Evolutionary conservation across 2,888 invertebrate species (phyloP).

Genomic region (Griposia aprilina): DNA sequence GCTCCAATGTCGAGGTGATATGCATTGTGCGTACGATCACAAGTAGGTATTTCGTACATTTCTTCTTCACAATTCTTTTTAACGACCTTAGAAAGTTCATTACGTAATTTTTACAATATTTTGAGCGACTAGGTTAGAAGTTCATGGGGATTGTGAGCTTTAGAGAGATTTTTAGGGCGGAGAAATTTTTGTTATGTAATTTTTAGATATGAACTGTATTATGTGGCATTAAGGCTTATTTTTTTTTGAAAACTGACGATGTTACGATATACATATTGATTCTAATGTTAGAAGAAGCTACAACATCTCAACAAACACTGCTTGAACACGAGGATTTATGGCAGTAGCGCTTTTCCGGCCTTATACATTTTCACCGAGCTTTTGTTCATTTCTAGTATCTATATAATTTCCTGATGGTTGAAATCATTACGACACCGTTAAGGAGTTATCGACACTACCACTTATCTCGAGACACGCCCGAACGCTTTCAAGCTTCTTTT

Average conservation of each 20-base stretch:
- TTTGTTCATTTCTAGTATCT: not conserved
- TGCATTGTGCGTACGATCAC: slow-evolving; percentile 72
- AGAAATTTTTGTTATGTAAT: slow-evolving; percentile 37
- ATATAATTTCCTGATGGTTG: not conserved
- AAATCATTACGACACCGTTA: not conserved
- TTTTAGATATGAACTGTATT: not conserved
- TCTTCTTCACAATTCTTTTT: slow-evolving; percentile 39
- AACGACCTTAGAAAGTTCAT: slow-evolving; percentile 66
- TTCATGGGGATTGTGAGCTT: slow-evolving; percentile 41
- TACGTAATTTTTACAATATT: slow-evolving; percentile 46
- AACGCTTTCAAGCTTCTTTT: slow-evolving; percentile 43
- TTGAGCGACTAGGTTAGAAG: slow-evolving; percentile 33
- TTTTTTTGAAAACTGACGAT: not conserved
- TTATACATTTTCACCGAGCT: not conserved
- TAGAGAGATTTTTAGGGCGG: not conserved
- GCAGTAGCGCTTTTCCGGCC: not conserved
- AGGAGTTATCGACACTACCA: not conserved
- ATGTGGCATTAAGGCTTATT: not conserved
- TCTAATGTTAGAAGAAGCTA: slow-evolving; percentile 5
- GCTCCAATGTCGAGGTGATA: slow-evolving; percentile 86
- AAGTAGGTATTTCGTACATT: slow-evolving; percentile 33
- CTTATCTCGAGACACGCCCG: slow-evolving; percentile 26
- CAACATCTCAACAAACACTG: not conserved
- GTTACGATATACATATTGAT: not conserved
- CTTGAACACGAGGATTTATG: not conserved